Percentiles rank a stretch among this genome's conserved stretches.
Conservation (phyloP, 1,140 invertebrate genomes). For the Leptonema lineaticorne region DNA sequence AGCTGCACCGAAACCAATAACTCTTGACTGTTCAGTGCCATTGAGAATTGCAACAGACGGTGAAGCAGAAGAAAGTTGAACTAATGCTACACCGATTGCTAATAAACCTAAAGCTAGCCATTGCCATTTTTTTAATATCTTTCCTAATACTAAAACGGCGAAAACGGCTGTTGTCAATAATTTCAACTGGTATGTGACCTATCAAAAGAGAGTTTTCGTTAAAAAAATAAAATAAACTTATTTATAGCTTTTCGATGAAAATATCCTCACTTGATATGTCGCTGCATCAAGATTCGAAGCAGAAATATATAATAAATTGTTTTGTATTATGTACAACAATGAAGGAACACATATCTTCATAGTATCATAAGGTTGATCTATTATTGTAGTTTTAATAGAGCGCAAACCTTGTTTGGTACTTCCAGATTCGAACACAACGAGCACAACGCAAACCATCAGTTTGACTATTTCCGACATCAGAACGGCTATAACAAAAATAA, state of each 20-base stretch:
- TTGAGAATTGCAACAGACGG: constrained; percentile 47
- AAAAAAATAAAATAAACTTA: not conserved
- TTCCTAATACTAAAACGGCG: constrained; percentile 86
- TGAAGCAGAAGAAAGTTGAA: constrained; percentile 68
- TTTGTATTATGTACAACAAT: constrained; percentile 94
- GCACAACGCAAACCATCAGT: constrained; percentile 78
- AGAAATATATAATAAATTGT: constrained; percentile 96
- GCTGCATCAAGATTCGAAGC: constrained; percentile 97
- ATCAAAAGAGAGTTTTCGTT: constrained; percentile 41
- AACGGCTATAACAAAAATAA: constrained; percentile 74
- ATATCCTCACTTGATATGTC: constrained; percentile 85
- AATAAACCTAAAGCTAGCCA: constrained; percentile 87
- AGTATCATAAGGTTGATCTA: constrained; percentile 84
- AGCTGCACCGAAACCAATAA: constrained; percentile 87
- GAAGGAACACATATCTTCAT: constrained; percentile 93
- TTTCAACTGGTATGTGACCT: constrained; percentile 99
- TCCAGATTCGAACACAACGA: constrained; percentile 77
- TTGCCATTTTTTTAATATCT: constrained; percentile 74
- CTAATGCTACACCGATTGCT: constrained; percentile 85
- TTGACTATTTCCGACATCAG: constrained; percentile 95
- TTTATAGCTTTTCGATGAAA: not conserved
- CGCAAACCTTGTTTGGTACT: constrained; percentile 59
- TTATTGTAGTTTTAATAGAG: constrained; percentile 71
- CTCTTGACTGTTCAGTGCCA: constrained; percentile 65
- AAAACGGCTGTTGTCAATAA: constrained; percentile 98